Percentiles rank a stretch among this genome's conserved stretches.
Conservation (phyloP, 2,888 invertebrate species). For the Tenthredo livida region DNA sequence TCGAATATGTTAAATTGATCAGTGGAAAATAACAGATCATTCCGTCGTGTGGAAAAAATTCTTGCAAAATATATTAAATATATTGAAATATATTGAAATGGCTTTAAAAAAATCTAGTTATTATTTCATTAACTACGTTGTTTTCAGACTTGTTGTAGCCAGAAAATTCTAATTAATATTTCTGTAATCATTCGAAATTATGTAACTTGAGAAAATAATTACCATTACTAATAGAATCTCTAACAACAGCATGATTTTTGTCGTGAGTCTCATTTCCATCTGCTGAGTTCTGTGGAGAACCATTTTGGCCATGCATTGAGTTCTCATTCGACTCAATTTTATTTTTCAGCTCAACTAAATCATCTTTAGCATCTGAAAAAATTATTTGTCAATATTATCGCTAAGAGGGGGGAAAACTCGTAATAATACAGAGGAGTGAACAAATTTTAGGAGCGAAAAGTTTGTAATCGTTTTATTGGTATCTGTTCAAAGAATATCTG, state of each 20-base stretch:
- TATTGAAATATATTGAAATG: background rate
- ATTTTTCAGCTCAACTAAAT: background rate
- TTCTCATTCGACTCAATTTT: background rate
- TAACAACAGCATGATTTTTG: background rate
- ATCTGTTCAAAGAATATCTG: background rate
- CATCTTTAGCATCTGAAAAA: background rate
- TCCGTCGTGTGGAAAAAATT: background rate
- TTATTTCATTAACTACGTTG: background rate
- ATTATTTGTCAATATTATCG: background rate
- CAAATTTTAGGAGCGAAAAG: background rate
- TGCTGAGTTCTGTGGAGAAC: background rate
- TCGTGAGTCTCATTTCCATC: background rate
- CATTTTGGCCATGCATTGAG: background rate
- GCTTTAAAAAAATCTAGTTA: background rate
- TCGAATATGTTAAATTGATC: background rate
- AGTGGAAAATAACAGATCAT: background rate
- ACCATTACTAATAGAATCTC: background rate
- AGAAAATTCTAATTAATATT: background rate
- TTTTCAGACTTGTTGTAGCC: background rate
- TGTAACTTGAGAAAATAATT: background rate
- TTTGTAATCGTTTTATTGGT: background rate
- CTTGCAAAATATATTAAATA: background rate
- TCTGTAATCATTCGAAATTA: background rate
- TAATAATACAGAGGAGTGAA: background rate
- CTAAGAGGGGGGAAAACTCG: background rate